Evolutionary conservation across 2,888 invertebrate species (phyloP).

Genomic region (Pollenia griseotomentosa): DNA sequence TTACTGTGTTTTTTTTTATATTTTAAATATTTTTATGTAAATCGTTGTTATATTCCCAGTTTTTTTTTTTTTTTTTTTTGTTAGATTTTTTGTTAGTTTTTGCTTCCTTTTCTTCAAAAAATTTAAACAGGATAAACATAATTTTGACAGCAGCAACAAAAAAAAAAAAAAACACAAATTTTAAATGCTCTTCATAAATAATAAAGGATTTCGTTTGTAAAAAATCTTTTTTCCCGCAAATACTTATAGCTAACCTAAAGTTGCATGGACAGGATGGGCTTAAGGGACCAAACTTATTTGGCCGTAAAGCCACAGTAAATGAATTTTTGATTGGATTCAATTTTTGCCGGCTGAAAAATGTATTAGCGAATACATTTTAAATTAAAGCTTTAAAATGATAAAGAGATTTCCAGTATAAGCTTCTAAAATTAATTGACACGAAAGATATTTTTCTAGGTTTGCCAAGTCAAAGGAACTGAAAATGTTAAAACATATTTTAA

Average conservation of each 20-base stretch:
- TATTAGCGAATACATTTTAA: background rate
- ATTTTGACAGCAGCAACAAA: conserved; percentile 24
- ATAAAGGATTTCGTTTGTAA: conserved; percentile 4
- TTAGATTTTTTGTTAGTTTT: background rate
- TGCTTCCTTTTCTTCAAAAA: background rate
- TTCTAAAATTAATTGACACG: no score
- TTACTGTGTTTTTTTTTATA: background rate
- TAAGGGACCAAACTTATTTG: conserved; percentile 19
- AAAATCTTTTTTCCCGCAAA: conserved; percentile 6
- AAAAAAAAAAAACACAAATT: background rate
- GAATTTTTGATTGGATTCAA: background rate
- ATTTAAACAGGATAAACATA: conserved; percentile 5
- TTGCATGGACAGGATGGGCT: background rate
- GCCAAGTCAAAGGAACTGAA: no score
- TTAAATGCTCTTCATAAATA: conserved; percentile 32
- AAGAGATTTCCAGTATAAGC: no score
- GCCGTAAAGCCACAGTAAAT: background rate
- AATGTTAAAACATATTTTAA: no score
- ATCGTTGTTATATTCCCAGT: background rate
- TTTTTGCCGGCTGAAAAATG: background rate
- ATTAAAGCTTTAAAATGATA: background rate
- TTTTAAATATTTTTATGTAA: conserved; percentile 12
- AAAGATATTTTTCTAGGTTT: no score
- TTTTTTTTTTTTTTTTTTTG: no score
- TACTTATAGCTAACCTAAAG: conserved; percentile 5